These are phyloP conservation scores for Aselliscus stoliczkanus DNA, from an alignment of 2,797 vertebrate species.

Conservation along the genomic window DNA sequence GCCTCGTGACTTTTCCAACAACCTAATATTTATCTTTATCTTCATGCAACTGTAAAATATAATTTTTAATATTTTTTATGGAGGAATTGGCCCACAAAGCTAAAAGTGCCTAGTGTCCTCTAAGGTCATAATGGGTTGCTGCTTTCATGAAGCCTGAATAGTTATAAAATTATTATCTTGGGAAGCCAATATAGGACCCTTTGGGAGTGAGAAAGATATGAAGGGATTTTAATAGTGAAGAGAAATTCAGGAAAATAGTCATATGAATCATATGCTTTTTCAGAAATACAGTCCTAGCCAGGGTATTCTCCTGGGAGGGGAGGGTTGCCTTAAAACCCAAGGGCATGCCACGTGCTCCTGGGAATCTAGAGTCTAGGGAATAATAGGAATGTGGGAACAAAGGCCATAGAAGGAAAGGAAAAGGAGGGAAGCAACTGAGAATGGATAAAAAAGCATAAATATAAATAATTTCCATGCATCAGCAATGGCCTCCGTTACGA, in stretches of 20 bases:
- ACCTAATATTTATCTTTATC: slow-evolving; percentile 9
- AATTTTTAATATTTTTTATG: background rate
- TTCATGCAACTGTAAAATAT: background rate
- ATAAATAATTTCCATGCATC: background rate
- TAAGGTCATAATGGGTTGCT: background rate
- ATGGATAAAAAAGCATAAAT: background rate
- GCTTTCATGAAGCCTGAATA: background rate
- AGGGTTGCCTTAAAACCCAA: background rate
- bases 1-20: too few species aligned
- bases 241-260: background rate
- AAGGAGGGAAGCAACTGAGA: background rate
- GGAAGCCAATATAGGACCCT: background rate
- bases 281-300: background rate
- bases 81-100: background rate
- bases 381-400: background rate
- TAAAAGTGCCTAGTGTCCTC: background rate
- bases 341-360: background rate
- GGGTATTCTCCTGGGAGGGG: background rate
- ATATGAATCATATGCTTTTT: background rate
- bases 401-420: background rate
- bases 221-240: background rate
- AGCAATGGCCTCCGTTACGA: background rate
- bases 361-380: background rate
- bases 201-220: background rate
- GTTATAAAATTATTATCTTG: background rate